Evolutionary conservation across 2,888 invertebrate genomes (phyloP).

Genomic region (Pachycephus smyrnensis): DNA sequence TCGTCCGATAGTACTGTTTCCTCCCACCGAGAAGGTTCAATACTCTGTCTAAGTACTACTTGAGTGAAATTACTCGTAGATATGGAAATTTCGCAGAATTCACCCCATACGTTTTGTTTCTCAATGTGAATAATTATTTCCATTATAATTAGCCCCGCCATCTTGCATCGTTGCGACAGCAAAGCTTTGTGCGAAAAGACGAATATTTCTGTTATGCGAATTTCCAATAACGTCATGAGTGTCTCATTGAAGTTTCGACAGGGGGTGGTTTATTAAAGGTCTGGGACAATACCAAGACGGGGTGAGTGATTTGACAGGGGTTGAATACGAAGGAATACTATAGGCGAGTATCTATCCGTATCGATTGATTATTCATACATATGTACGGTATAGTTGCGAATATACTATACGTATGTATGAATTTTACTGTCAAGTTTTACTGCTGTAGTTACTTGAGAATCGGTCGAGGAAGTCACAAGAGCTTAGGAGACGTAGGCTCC

Average conservation of each 20-base stretch:
- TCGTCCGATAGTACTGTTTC: not conserved
- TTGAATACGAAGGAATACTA: not conserved
- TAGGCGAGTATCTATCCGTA: not conserved
- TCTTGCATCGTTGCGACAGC: not conserved
- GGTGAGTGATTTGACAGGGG: not conserved
- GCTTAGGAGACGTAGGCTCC: not conserved
- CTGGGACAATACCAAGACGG: not conserved
- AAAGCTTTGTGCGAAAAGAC: not conserved
- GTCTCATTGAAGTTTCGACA: no score
- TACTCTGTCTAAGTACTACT: not conserved
- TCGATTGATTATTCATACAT: not conserved
- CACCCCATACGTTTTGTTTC: not conserved
- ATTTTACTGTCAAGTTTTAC: not conserved
- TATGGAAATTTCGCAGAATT: not conserved
- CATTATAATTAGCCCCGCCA: not conserved
- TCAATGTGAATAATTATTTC: not conserved
- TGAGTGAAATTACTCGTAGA: not conserved
- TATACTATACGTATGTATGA: not conserved
- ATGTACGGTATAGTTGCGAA: not conserved
- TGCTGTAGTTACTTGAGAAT: conserved; percentile 6
- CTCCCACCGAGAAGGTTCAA: not conserved
- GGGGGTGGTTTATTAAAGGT: not conserved
- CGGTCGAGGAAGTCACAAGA: conserved; percentile 22
- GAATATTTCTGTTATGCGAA: not conserved
- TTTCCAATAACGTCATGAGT: not conserved